Percentiles rank a stretch among this genome's conserved stretches.
These are phyloP conservation scores for Drosophila watanabei DNA, from an alignment of 1,140 invertebrate genomes.

Conservation along the genomic window DNA sequence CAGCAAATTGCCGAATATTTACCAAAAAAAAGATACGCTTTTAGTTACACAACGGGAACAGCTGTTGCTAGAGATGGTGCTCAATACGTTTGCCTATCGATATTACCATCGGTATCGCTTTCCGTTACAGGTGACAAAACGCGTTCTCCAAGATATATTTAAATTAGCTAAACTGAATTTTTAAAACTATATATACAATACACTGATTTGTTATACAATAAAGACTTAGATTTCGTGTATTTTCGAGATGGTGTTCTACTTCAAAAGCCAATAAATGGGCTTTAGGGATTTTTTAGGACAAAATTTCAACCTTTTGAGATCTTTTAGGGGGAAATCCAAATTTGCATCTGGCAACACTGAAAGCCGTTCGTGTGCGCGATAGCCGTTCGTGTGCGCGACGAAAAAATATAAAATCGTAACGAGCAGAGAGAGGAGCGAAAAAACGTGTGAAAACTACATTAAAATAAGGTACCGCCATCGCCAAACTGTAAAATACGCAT, in stretches of 20 bases:
- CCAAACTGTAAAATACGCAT: conserved; percentile 18
- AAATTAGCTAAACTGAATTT: neutral
- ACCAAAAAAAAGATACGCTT: conserved; percentile 37
- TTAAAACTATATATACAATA: neutral
- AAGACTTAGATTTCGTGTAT: neutral
- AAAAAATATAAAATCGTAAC: conserved; percentile 82
- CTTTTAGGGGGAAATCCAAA: too few relatives aligned
- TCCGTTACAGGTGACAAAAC: neutral
- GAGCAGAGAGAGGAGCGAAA: conserved; percentile 69
- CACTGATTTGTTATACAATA: neutral
- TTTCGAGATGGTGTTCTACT: too few relatives aligned
- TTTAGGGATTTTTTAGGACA: too few relatives aligned
- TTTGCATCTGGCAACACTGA: too few relatives aligned
- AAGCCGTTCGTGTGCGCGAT: too few relatives aligned
- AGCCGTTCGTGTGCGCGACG: conserved; percentile 68
- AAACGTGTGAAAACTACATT: conserved; percentile 81
- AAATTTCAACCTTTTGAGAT: too few relatives aligned
- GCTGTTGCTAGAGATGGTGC: conserved; percentile 1
- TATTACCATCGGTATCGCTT: neutral
- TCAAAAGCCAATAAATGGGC: too few relatives aligned
- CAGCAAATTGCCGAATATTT: conserved; percentile 42
- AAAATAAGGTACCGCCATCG: conserved; percentile 62
- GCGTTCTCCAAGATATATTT: neutral
- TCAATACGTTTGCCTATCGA: neutral
- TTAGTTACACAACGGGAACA: conserved; percentile 30